These are phyloP conservation scores for Brenthis daphne DNA, from an alignment of 2,888 invertebrate genomes.

Conservation along the genomic window DNA sequence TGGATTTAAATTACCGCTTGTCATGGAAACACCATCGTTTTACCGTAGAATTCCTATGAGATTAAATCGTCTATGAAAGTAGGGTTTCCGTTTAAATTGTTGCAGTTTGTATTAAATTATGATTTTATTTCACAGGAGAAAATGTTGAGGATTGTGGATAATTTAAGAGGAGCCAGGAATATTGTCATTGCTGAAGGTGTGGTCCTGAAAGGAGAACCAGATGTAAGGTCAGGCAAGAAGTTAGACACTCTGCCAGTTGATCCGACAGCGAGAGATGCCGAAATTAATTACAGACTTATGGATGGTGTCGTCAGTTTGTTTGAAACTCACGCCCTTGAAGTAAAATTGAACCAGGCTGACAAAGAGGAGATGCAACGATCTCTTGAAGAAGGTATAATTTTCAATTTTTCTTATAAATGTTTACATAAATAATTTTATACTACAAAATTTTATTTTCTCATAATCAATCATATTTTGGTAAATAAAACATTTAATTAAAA, in stretches of 20 bases:
- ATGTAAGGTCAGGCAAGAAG: constrained; percentile 78
- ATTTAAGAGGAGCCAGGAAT: constrained; percentile 64
- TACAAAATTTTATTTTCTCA: neutral
- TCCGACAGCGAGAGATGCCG: constrained; percentile 86
- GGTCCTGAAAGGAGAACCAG: constrained; percentile 79
- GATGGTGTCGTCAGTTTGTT: constrained; percentile 89
- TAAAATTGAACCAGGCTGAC: constrained; percentile 89
- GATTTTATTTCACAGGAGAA: constrained; percentile 82
- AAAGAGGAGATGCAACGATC: constrained; percentile 89
- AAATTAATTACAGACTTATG: constrained; percentile 87
- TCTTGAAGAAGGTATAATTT: constrained; percentile 88
- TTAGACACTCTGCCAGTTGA: constrained; percentile 87
- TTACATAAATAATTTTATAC: constrained; percentile 24
- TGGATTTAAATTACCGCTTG: constrained; percentile 32
- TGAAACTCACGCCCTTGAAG: constrained; percentile 89
- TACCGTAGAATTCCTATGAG: constrained; percentile 21
- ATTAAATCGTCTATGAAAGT: constrained; percentile 5
- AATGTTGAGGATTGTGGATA: constrained; percentile 86
- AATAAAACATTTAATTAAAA: neutral
- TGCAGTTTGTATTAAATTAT: constrained; percentile 26
- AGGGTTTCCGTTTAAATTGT: constrained; percentile 7
- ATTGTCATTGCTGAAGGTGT: constrained; percentile 85
- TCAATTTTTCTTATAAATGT: constrained; percentile 14
- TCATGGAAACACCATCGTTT: constrained; percentile 12
- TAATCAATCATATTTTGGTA: neutral